Evolutionary conservation across 2,797 vertebrate genomes (phyloP).

Genomic region (Fistularia tabacaria): DNA sequence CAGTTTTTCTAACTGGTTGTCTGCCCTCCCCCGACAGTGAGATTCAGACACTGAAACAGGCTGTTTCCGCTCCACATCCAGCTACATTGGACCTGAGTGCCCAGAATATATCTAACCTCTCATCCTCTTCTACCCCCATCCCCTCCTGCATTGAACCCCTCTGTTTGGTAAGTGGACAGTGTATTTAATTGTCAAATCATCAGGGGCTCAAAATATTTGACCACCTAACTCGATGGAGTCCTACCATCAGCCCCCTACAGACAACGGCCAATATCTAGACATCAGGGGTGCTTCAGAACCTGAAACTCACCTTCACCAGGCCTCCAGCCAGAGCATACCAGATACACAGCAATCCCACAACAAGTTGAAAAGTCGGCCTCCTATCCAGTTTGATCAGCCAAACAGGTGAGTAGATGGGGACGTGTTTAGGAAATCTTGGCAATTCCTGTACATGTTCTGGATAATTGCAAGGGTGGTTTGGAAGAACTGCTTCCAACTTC

Average conservation of each 20-base stretch:
- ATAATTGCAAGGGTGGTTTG: neutral
- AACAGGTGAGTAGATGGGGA: slow-evolving; percentile 82
- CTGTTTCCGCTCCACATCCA: slow-evolving; percentile 69
- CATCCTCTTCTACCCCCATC: slow-evolving; percentile 46
- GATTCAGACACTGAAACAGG: slow-evolving; percentile 87
- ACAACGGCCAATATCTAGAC: slow-evolving; percentile 85
- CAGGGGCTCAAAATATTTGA: neutral
- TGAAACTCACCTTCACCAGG: slow-evolving; percentile 52
- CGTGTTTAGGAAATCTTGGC: neutral
- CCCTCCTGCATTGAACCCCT: slow-evolving; percentile 44
- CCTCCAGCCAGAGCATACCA: slow-evolving; percentile 65
- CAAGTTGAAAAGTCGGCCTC: slow-evolving; percentile 74
- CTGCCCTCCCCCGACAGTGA: slow-evolving; percentile 73
- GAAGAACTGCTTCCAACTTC: too few species aligned
- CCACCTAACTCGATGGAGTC: neutral
- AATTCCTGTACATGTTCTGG: neutral
- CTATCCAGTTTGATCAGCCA: slow-evolving; percentile 88
- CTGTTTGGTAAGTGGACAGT: slow-evolving; percentile 44
- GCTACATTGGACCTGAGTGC: slow-evolving; percentile 65
- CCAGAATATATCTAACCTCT: slow-evolving; percentile 66
- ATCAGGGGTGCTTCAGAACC: slow-evolving; percentile 70
- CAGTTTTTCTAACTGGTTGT: slow-evolving; percentile 2
- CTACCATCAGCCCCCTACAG: slow-evolving; percentile 67
- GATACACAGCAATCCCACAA: slow-evolving; percentile 76
- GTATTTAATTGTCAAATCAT: neutral